Conservation (phyloP, 2,113 vertebrate genomes). For the Anthoscopus minutus region DNA sequence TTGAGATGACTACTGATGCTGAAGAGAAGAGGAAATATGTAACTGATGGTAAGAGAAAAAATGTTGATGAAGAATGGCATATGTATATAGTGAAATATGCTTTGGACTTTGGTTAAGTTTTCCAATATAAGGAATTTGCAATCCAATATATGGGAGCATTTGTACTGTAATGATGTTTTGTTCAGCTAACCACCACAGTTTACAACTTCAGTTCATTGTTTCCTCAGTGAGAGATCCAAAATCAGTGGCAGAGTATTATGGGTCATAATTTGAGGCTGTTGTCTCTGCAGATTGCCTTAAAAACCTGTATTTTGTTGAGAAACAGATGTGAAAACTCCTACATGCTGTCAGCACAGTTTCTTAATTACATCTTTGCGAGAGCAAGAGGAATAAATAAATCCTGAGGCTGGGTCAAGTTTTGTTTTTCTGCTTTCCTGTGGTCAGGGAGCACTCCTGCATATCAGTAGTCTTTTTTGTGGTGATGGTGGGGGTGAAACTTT, state of each 20-base stretch:
- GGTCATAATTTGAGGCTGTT: neutral
- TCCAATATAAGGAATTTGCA: neutral
- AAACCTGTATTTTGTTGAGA: neutral
- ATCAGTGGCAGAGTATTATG: neutral
- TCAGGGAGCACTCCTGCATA: neutral
- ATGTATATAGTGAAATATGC: neutral
- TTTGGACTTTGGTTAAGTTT: neutral
- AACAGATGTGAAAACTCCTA: neutral
- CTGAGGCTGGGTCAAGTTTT: neutral
- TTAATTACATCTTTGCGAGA: neutral
- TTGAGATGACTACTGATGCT: slow-evolving; percentile 74
- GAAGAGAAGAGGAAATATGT: slow-evolving; percentile 85
- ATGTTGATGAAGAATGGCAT: neutral
- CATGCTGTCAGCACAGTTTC: neutral
- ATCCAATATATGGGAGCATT: neutral
- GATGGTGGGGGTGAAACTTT: neutral
- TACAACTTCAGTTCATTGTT: neutral
- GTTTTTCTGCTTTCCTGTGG: neutral
- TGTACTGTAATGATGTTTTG: neutral
- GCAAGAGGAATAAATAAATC: neutral
- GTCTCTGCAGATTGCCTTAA: neutral
- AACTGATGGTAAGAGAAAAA: slow-evolving; percentile 74
- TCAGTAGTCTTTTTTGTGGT: neutral
- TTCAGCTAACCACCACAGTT: neutral
- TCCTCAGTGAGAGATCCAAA: neutral